Evolutionary conservation across 2,797 vertebrate species (phyloP), one percentile per base, ranked within the genome.

Genomic region (Sebastes vulpes): DNA sequence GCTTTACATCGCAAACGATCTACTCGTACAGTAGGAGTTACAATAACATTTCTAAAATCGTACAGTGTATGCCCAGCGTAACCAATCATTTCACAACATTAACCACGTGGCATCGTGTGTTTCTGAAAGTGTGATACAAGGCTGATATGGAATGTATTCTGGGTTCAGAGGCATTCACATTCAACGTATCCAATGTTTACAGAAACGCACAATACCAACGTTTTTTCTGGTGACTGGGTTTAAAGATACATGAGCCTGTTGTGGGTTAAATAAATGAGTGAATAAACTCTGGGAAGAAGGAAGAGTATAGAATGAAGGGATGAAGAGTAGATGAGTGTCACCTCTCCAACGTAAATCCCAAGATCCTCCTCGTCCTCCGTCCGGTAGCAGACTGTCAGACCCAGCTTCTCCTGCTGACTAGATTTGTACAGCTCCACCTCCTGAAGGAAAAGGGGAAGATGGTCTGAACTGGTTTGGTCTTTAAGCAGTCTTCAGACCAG

Each of bases 271-370:
- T 54, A 21, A 77, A 10, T 3, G 48, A 23, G 25, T n/a, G 60
- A 42, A 54, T 21, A 7, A 18, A 29, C 14, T 42, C 6, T n/a
- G 53, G 5, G 28, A 23, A 20, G 64, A 14, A n/a, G 48, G n/a
- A 50, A 9, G 31, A 23, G 26, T 4, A 46, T 46, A 16, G 48
- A 9, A 5, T 16, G 42, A 71, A 3, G 3, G 2, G 25, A 57
- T 10, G 31, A 58, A 26, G 26, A 23, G 31, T 4, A 46, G 25
- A 20, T 0, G 23, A 0, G 12, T n/a, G 4, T 78, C 91, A 97
- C 97, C 97, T 97, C 97, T 75, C 97, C 97, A 2, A 97, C 94
- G 3, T 97, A 97, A 83, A 98, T 97, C 56, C 97, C 97, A 20
- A 96, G 93, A 80, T 97, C 96, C 76, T 97, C 97, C 74, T 97